Conservation (phyloP, 2,797 vertebrate species). For the Platalea minor region DNA sequence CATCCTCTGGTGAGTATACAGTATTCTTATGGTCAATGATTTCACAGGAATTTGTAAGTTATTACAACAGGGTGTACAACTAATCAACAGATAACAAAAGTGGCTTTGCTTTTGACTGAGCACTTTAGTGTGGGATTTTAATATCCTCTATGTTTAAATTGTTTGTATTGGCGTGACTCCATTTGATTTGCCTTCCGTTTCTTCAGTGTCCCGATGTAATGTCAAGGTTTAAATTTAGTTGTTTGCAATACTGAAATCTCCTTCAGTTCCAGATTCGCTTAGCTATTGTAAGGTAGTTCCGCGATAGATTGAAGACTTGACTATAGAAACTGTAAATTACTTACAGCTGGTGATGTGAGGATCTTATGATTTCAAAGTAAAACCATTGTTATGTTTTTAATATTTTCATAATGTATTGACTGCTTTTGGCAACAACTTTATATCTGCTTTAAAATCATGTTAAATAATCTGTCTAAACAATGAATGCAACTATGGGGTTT, state of each 20-base stretch:
- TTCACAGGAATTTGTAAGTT: not conserved
- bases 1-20: conserved; percentile 82
- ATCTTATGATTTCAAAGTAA: not conserved
- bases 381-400: not conserved
- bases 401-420: not conserved
- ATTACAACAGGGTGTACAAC: not conserved
- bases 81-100: not conserved
- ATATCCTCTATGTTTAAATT: not conserved
- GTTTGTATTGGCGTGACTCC: not conserved
- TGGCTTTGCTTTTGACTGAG: not conserved
- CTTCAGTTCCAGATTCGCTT: not conserved
- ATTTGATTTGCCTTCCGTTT: not conserved
- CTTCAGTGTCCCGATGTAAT: not conserved
- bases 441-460: not conserved
- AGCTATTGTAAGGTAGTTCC: not conserved
- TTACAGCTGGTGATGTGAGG: not conserved
- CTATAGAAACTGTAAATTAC: not conserved
- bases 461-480: not conserved
- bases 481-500: not conserved
- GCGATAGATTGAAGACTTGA: not conserved
- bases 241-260: not conserved
- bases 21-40: not conserved
- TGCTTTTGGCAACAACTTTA: not conserved
- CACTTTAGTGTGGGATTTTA: not conserved
- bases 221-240: not conserved